Conservation (phyloP, 2,888 invertebrate species). For the Apoda limacodes region DNA sequence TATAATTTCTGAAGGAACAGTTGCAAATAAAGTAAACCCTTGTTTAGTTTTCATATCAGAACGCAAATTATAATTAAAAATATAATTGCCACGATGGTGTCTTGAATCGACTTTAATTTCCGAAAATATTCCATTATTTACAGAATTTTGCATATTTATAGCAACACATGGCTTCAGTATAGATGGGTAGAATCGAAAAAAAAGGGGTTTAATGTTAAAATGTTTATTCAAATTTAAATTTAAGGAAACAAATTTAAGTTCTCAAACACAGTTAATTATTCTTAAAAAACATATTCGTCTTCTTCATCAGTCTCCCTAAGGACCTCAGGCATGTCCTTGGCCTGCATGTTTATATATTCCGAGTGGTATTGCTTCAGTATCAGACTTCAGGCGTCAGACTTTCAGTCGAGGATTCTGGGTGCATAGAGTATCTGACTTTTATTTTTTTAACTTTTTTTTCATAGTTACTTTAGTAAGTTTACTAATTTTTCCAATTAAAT, state of each 20-base stretch:
- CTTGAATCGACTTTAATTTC: too few species aligned
- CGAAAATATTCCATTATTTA: too few species aligned
- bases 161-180: too few species aligned
- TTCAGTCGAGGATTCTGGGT: slow-evolving; percentile 1
- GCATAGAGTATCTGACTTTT: slow-evolving; percentile 16
- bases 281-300: background rate
- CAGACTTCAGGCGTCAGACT: background rate
- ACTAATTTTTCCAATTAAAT: slow-evolving; percentile 21
- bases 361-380: background rate
- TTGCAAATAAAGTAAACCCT: too few species aligned
- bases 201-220: background rate
- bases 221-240: background rate
- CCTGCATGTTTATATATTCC: background rate
- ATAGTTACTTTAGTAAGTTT: slow-evolving; percentile 19
- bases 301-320: background rate
- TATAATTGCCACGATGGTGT: too few species aligned
- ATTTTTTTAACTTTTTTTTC: slow-evolving; percentile 14
- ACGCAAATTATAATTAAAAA: too few species aligned
- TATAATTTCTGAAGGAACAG: too few species aligned
- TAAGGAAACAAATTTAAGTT: background rate
- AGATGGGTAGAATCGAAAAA: too few species aligned
- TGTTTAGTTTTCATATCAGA: too few species aligned
- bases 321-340: background rate
- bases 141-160: too few species aligned
- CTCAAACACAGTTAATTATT: too few species aligned